Base-by-base conservation (phyloP, 2,113 vertebrate species). In the Patagioenas fasciata region DNA sequence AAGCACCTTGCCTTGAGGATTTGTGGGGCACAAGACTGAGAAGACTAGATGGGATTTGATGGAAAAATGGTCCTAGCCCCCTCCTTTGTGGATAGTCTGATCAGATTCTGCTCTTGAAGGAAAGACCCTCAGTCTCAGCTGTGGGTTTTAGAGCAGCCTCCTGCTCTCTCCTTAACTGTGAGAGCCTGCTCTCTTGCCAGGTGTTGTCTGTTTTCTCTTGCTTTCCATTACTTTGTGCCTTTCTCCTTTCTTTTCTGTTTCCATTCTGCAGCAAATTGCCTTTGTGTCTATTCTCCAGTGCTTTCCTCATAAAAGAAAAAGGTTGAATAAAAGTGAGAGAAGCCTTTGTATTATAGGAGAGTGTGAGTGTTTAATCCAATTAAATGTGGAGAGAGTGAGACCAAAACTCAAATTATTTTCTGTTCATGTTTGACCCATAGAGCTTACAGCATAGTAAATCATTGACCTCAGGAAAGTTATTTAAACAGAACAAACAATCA, bases 71-170 rank as follows among this genome's bases (percentile, higher is more conserved):
- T 67, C 31, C n/a, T 66, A 42, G 48, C 8, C 17, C 11, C 14
- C 7, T 91, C 15, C 8, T 44, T 28, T 85, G 10, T 74, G 38
- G 13, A n/a, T 1, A 1, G 5, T 70, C 6, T 1, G 0, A 15
- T 89, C 34, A 75, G 64, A 36, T 80, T 53, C 42, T 57, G 7
- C 2, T 1, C 16, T 24, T 29, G 10, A 80, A 88, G 47, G 47
- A 57, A 81, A 61, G 69, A 34, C 18, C 3, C 9, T 80, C 12
- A 10, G 29, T 90, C 36, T 86, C 32, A 64, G 42, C 56, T 72
- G 48, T n/a, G 24, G 80, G 14, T 4, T 82, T 72, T 54, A 51
- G 67, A 70, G 38, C 29, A 64, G 16, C 32, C 18, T 72, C 1
- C 1, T 91, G 16, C 62, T 71, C 8, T 70, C 40, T 81, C 0